Evolutionary conservation across 2,888 invertebrate genomes (phyloP).

Genomic region (Ophioninae sp.): DNA sequence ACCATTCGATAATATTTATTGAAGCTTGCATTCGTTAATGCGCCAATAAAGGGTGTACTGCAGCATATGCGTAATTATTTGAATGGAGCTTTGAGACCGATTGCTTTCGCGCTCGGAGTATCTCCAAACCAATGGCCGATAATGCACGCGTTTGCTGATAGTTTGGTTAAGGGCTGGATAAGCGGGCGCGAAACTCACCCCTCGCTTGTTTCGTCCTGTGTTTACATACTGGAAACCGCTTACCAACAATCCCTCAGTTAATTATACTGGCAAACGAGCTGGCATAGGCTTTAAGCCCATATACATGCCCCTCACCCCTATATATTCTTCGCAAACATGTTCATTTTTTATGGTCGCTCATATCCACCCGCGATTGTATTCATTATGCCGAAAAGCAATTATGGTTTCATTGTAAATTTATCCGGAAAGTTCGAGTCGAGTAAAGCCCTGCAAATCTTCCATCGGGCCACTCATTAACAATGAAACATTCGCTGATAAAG

Average conservation of each 20-base stretch:
- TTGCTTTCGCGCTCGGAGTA: constrained; percentile 47
- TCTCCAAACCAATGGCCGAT: constrained; percentile 53
- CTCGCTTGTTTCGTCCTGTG: constrained; percentile 58
- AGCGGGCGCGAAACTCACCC: constrained; percentile 36
- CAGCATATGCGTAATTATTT: constrained; percentile 11
- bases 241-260: constrained; percentile 62
- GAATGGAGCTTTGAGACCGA: constrained; percentile 29
- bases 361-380: constrained; percentile 37
- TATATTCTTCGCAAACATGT: constrained; percentile 23
- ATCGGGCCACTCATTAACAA: neutral
- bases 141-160: constrained; percentile 48
- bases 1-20: constrained; percentile 1
- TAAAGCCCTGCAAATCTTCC: neutral
- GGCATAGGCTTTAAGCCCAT: constrained; percentile 5
- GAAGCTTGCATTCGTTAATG: neutral
- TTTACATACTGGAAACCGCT: constrained; percentile 62
- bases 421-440: neutral
- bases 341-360: neutral
- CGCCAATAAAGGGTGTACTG: neutral
- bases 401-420: neutral
- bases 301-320: constrained; percentile 1
- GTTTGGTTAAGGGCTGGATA: constrained; percentile 41
- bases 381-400: neutral
- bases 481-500: neutral
- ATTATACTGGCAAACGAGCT: constrained; percentile 58